Evolutionary conservation across 92 coral and sea anemone species (phyloP), one percentile per base, ranked within the genome.

Genomic region (Meandrina meandrites): DNA sequence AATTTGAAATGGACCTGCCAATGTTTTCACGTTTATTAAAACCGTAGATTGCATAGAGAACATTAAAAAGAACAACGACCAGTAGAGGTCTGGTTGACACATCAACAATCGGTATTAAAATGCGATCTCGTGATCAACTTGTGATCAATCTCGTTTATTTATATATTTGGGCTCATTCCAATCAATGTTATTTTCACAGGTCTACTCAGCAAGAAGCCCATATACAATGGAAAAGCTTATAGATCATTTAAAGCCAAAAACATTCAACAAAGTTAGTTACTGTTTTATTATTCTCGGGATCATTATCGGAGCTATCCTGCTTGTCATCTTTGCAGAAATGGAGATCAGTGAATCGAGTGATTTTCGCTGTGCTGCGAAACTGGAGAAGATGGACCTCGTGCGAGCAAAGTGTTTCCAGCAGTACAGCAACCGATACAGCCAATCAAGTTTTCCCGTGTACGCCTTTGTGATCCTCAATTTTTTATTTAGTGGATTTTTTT

Each of bases 391-490:
- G 0, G 66, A 71, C 27, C 53, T 45, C 68, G 42, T 28, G 0
- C 62, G 22, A 47, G 87, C 19, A 17, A 40, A 30, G 37, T 82
- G 86, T 69, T 69, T 45, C n/a, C 45, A 62, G 18, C 8, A 82
- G 36, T 82, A 66, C 62, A 16, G 37, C 4, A 21, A 21, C 3
- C 53, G 35, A 5, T 69, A 62, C 64, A 50, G 42, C 79, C 35
- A 72, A 24, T 13, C 5, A 1, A 21, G 60, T 50, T 1, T 79
- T 51, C 82, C 87, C 42, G 45, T 72, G 9, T 72, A 24, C 30
- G 80, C 35, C 30, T 84, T 84, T 14, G 79, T 84, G 36, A 84
- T 84, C 10, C 14, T 48, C n/a, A 73, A 73, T 35, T 70, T 73
- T 16, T 19, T 24, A 34, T 5, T 45, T 19, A 50, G 48, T 56